phyloP scores from a whole-genome alignment of 2,113 vertebrate species.

The Neofelis nebulosa region DNA sequence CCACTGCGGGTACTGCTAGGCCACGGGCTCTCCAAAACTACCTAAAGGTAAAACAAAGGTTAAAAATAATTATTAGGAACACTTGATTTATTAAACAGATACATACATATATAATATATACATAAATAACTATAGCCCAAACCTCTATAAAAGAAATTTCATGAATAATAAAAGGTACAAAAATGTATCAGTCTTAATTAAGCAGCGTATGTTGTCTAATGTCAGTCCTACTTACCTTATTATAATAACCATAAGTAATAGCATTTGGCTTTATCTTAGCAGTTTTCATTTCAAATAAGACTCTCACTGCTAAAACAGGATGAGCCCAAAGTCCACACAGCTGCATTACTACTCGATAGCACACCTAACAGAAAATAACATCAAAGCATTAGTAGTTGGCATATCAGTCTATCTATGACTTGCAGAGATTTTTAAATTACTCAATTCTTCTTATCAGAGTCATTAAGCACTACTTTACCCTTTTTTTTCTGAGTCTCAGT shows the following conservation, averaged over 20 bases:
- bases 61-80: conserved; percentile 18
- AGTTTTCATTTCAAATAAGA: conserved; percentile 97
- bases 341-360: conserved; percentile 98
- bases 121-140: not conserved
- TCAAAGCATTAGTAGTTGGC: not conserved
- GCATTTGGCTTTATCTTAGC: conserved; percentile 96
- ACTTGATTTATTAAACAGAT: not conserved
- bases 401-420: not conserved
- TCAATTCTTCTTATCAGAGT: conserved; percentile 7
- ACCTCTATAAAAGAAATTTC: conserved; percentile 4
- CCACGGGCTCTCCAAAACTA: conserved; percentile 96
- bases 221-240: conserved; percentile 90
- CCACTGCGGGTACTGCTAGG: conserved; percentile 96
- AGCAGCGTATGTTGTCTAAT: not conserved
- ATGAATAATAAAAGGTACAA: not conserved
- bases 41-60: conserved; percentile 83
- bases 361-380: conserved; percentile 88
- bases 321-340: conserved; percentile 95
- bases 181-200: not conserved
- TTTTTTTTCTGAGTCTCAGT: not conserved
- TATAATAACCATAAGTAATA: conserved; percentile 99
- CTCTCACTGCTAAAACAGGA: conserved; percentile 96
- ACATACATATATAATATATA: not conserved
- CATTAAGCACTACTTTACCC: conserved; percentile 10
- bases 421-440: not conserved